phyloP scores from a whole-genome alignment of 1,140 invertebrate species.

The Bombus turneri region DNA sequence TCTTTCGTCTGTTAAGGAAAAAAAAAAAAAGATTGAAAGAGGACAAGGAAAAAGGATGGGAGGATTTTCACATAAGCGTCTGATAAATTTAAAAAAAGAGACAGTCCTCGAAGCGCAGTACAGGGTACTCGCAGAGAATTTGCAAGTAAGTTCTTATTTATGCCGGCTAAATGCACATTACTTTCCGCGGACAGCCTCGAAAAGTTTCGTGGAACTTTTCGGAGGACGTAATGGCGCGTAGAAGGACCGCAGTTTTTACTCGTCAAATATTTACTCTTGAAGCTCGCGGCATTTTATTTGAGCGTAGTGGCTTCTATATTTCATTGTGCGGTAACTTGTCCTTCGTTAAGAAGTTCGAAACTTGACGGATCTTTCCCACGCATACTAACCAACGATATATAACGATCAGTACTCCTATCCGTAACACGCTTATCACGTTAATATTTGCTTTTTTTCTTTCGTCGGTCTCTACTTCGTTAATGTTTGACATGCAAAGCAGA shows the following conservation, averaged over 20 bases:
- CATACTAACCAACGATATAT: not conserved
- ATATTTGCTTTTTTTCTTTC: not conserved
- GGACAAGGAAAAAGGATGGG: too few relatives aligned
- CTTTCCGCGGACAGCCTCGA: constrained; percentile 48
- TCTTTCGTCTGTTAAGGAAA: not conserved
- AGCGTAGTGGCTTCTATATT: constrained; percentile 8
- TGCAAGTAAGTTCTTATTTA: constrained; percentile 63
- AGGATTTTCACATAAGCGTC: constrained; percentile 47
- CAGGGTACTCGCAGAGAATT: constrained; percentile 51
- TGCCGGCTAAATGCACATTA: constrained; percentile 59
- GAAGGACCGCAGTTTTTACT: constrained; percentile 36
- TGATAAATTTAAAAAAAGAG: constrained; percentile 49
- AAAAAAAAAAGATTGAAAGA: not conserved
- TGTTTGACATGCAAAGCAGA: not conserved
- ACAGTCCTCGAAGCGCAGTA: not conserved
- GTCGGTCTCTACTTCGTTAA: not conserved
- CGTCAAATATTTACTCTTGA: constrained; percentile 60
- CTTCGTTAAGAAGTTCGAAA: not conserved
- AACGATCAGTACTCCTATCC: not conserved
- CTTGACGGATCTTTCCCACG: not conserved
- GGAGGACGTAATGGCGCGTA: constrained; percentile 57
- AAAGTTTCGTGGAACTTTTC: constrained; percentile 57
- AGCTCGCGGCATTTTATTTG: constrained; percentile 9
- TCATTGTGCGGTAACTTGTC: not conserved
- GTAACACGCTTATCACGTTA: not conserved